Conservation (phyloP, 2,797 vertebrate genomes). For the Clarias laeviceps region DNA sequence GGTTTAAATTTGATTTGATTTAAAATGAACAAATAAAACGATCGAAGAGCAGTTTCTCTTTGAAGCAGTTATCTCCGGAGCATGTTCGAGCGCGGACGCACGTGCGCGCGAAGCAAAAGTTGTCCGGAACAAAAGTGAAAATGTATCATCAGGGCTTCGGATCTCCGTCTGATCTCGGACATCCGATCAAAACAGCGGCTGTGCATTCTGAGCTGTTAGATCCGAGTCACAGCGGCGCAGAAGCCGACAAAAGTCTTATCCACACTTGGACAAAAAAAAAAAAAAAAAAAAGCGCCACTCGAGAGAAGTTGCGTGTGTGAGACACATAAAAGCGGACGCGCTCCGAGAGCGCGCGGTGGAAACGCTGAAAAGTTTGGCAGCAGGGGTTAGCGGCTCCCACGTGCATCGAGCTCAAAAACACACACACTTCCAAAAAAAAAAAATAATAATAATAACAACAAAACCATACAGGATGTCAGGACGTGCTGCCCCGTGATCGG, state of each 20-base stretch:
- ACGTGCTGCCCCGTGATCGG: conserved; percentile 7
- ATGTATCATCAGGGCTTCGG: background rate
- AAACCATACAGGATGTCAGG: background rate
- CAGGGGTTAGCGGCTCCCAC: conserved; percentile 3
- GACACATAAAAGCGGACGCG: conserved; percentile 29
- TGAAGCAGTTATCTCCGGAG: conserved; percentile 1
- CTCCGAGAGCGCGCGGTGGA: background rate
- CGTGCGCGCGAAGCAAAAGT: conserved; percentile 32
- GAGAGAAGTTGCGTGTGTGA: conserved; percentile 7
- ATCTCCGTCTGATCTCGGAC: background rate
- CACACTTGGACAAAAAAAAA: background rate
- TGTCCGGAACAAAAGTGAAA: conserved; percentile 13
- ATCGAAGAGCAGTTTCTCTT: background rate
- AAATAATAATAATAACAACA: background rate
- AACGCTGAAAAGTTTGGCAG: conserved; percentile 37
- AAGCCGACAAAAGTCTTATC: background rate
- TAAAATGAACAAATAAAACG: background rate
- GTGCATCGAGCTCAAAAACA: background rate
- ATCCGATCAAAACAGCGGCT: background rate
- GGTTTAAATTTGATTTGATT: background rate
- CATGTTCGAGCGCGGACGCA: conserved; percentile 7
- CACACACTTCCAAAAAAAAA: background rate
- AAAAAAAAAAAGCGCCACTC: background rate
- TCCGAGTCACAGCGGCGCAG: background rate
- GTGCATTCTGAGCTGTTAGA: conserved; percentile 12